Evolutionary conservation across 2,113 vertebrate genomes (phyloP).

Genomic region (Rhabdornis inornatus): DNA sequence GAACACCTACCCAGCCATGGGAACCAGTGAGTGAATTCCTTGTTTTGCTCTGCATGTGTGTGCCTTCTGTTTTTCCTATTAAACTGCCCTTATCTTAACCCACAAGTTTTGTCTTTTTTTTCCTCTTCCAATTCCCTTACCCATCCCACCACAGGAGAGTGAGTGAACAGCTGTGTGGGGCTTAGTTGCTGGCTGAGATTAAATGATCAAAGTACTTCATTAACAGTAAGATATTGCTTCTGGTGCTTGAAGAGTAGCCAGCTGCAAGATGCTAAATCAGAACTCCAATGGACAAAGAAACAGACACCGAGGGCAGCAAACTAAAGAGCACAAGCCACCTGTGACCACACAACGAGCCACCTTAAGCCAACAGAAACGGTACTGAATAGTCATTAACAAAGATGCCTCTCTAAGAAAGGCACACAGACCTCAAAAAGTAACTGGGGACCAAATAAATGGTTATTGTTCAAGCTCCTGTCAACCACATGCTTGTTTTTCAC

Average conservation of each 20-base stretch:
- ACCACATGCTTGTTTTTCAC: not conserved
- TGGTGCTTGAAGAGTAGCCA: not conserved
- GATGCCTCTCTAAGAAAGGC: not conserved
- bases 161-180: not conserved
- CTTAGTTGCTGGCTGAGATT: not conserved
- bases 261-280: not conserved
- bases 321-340: not conserved
- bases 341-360: not conserved
- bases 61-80: not conserved
- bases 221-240: not conserved
- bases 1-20: not conserved
- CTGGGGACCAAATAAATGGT: not conserved
- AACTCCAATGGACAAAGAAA: not conserved
- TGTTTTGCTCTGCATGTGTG: not conserved
- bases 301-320: not conserved
- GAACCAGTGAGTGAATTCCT: not conserved
- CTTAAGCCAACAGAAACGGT: not conserved
- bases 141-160: not conserved
- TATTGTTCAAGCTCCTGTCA: not conserved
- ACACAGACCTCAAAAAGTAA: not conserved
- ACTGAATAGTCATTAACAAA: not conserved
- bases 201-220: not conserved
- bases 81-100: not conserved
- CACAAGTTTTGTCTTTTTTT: not conserved
- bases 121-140: not conserved